Base-by-base conservation (phyloP, 2,888 invertebrate species). In the Opisthograptis luteolata region DNA sequence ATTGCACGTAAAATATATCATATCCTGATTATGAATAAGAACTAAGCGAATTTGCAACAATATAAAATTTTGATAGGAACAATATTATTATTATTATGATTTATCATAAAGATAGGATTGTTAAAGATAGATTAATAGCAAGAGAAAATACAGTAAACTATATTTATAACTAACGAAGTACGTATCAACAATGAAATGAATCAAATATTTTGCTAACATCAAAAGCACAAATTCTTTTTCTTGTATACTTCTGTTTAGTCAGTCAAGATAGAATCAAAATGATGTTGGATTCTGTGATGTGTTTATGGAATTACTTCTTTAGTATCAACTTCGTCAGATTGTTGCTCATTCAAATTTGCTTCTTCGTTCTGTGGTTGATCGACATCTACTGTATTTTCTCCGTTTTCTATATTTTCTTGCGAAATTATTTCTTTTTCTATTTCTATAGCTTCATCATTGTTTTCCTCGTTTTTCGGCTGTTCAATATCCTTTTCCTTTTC, bases 1-100 rank as follows among this genome's bases (percentile, higher is more conserved):
- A 50, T 55, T 53, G 52, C 51, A 57, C 50, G 39, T 31, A 14
- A 47, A 8, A 22, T 37, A 8, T n/a, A 30, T 12, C 8, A 13
- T 24, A 1, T 31, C 36, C 12, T 17, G 9, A 24, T 13, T n/a
- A 1, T 19, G 6, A 31, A 25, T 25, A 42, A 10, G 17, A 48
- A 48, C 41, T 10, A 48, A 42, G 48, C 37, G 17, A 36, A n/a
- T n/a, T 14, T 30, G 13, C 30, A 30, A 30, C 9, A 24, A 30
- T 19, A 25, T 25, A 19, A 32, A 28, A 34, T 32, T 10, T 35
- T 41, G 10, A 17, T 17, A 17, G 14, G 41, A 31, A 36, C 19
- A 41, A 36, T 30, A 36, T 30, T 48, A 43, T 6, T 12, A 9
- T 10, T n/a, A n/a, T n/a, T 24, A 9, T 3, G 4, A 17, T 8